A percentile compares a stretch with the other conserved stretches of the same genome.
These are phyloP conservation scores for Marmota monax DNA, from an alignment of 2,113 vertebrate genomes.

Conservation along the genomic window DNA sequence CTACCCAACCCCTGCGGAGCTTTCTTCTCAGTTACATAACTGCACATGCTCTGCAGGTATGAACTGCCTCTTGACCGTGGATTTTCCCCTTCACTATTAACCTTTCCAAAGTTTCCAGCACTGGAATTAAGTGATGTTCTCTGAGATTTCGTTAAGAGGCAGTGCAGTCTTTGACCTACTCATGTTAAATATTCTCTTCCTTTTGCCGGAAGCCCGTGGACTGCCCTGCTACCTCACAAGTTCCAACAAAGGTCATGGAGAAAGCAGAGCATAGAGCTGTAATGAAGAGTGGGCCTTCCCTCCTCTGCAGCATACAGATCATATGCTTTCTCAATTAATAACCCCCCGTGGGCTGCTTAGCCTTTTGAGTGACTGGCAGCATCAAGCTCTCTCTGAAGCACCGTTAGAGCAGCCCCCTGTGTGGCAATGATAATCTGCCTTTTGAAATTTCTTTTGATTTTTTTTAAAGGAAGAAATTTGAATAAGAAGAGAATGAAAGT, in stretches of 20 bases:
- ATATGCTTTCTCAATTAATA: constrained; percentile 19
- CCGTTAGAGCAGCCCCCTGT: not conserved
- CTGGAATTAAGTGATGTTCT: constrained; percentile 47
- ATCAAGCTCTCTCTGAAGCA: not conserved
- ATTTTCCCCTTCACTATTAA: constrained; percentile 37
- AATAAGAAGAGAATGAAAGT: constrained; percentile 41
- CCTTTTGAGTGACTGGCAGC: constrained; percentile 10
- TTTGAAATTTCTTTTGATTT: constrained; percentile 48
- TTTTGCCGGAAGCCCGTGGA: constrained; percentile 18
- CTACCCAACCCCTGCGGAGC: not conserved
- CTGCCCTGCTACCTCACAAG: not conserved
- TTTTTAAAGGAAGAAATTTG: not conserved
- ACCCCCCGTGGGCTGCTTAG: not conserved
- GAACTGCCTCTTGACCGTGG: not conserved
- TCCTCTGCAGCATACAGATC: not conserved
- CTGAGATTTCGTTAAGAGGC: constrained; percentile 43
- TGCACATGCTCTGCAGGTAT: not conserved
- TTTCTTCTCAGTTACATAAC: not conserved
- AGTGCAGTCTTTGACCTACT: constrained; percentile 58
- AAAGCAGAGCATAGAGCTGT: not conserved
- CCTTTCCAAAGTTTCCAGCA: constrained; percentile 52
- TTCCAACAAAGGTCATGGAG: constrained; percentile 20
- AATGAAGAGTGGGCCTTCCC: not conserved
- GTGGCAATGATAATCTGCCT: constrained; percentile 38
- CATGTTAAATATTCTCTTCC: not conserved